Base-by-base conservation (phyloP, 2,113 vertebrate species). In the Pipa parva region DNA sequence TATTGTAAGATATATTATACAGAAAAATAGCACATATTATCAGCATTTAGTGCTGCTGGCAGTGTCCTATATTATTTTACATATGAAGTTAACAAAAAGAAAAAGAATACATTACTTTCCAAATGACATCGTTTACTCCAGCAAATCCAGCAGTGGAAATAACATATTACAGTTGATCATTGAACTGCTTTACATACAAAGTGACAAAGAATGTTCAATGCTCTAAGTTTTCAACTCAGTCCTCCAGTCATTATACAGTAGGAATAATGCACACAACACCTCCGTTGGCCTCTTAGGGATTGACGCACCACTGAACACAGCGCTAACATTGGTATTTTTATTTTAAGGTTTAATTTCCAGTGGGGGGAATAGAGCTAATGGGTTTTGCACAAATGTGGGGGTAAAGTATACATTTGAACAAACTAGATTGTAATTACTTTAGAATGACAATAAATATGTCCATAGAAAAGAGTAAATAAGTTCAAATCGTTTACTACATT, bases 21-120 rank as follows among this genome's bases (percentile, higher is more conserved):
- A 92, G 87, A 90, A 81, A 68, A 76, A 87, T 78, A 90, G 89
- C 88, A n/a, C 84, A 89, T 79, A 82, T 68, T 83, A 82, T 87
- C 87, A 91, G 89, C 88, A 83, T 36, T 76, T 69, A 78, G 83
- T 87, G 85, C 85, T 72, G 71, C 84, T 84, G 89, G 87, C 88
- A 91, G 90, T 88, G 84, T 86, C 78, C 79, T 66, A 60, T 76
- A 76, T 79, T 75, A 59, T 72, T 73, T 84, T 84, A 77, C 78
- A 81, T 85, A 75, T 72, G 79, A 82, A 86, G 81, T 75, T 81
- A 79, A 77, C 76, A 77, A 81, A 85, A 91, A 84, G 83, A 85
- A 91, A 83, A 87, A 84, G 90, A n/a, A n/a, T n/a, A n/a, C n/a
- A n/a, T 91, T 82, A 83, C 87, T 84, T 91, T 91, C 91, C 89